Base-by-base conservation (phyloP, 1,140 invertebrate species). In the Aphelinus atriplicis region DNA sequence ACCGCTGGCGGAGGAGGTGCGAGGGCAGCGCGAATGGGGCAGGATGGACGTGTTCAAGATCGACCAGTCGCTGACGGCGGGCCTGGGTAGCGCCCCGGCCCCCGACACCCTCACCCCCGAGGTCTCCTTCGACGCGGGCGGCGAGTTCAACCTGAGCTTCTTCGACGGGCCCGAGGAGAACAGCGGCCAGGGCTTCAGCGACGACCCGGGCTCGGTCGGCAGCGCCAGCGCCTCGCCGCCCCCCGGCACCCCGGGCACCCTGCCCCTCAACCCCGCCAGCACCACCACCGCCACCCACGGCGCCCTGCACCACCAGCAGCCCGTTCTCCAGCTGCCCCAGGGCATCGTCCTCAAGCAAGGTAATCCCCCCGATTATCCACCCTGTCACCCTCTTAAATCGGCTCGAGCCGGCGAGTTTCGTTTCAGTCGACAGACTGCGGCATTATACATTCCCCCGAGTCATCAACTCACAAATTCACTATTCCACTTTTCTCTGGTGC, bases 131-230 rank as follows among this genome's bases (percentile, higher is more conserved):
- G 92, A 93, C 87, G 92, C 92, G 80, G 92, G 92, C 84, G 91
- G 91, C 68, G 93, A 93, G 83, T 94, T 94, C 84, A 93, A 94
- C 88, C 88, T 94, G 80, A 91, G 92, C 87, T 94, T 94, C 88
- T 94, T 94, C 87, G 93, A 94, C 86, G 90, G 89, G 50, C 90
- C 91, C 51, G 91, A 91, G 91, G 82, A 91, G 91, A 81, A 90
- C 90, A 79, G 92, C 89, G 79, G 90, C 89, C 5, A 91, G 91
- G 81, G 92, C 91, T 63, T 92, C 92, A 87, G 91, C 82, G 9
- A 26, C 26, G 92, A 93, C 81, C 90, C 90, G 46, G 91, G 90
- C 65, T 92, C 92, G 69, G 91, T 92, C 64, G 91, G 90, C 71
- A 92, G 92, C 56, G 88, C 88, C 58, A 90, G 90, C 65, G 89